phyloP scores from a whole-genome alignment of 2,113 vertebrate species.

The Cavia porcellus region DNA sequence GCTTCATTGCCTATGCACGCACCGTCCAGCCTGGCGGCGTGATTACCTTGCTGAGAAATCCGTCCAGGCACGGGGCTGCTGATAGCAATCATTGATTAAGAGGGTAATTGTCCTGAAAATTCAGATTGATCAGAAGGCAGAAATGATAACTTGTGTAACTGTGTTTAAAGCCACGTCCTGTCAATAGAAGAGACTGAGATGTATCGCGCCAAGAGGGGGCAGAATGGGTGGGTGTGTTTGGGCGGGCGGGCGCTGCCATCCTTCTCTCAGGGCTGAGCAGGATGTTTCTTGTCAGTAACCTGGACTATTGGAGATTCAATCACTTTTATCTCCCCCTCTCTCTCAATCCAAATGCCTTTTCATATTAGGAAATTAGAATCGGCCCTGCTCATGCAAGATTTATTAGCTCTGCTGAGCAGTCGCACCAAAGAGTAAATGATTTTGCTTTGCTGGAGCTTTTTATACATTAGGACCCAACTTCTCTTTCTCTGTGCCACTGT shows the following conservation, averaged over 20 bases:
- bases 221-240: slow-evolving; percentile 86
- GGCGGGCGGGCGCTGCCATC: slow-evolving; percentile 85
- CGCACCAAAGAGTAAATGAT: slow-evolving; percentile 91
- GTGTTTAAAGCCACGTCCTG: slow-evolving; percentile 90
- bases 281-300: slow-evolving; percentile 91
- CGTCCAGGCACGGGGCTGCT: slow-evolving; percentile 87
- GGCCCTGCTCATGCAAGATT: slow-evolving; percentile 92
- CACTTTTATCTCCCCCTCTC: slow-evolving; percentile 91
- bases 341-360: slow-evolving; percentile 92
- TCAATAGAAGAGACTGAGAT: slow-evolving; percentile 89
- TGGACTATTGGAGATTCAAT: slow-evolving; percentile 92
- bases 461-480: slow-evolving; percentile 89
- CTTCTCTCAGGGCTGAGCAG: slow-evolving; percentile 88
- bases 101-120: slow-evolving; percentile 92
- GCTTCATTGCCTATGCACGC: slow-evolving; percentile 90
- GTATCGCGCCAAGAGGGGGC: slow-evolving; percentile 86
- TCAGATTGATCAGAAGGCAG: slow-evolving; percentile 92
- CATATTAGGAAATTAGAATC: slow-evolving; percentile 93
- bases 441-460: slow-evolving; percentile 90
- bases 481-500: slow-evolving; percentile 54
- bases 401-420: slow-evolving; percentile 92
- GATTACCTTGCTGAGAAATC: slow-evolving; percentile 89
- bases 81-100: slow-evolving; percentile 93
- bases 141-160: slow-evolving; percentile 92
- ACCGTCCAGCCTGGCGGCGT: slow-evolving; percentile 87